Evolutionary conservation across 2,888 invertebrate genomes (phyloP).

Genomic region (Morpho deidamia): DNA sequence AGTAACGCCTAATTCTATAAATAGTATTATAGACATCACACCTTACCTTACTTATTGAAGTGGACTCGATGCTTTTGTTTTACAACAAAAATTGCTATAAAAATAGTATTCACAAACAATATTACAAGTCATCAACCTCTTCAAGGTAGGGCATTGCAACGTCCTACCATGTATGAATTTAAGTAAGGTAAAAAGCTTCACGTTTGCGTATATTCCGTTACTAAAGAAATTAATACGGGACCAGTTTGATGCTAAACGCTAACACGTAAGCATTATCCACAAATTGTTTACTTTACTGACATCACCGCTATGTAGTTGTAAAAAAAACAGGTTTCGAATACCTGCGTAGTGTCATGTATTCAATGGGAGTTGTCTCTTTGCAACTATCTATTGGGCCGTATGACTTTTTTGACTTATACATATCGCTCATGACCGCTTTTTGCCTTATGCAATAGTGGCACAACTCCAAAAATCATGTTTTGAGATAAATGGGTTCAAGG

Average conservation of each 20-base stretch:
- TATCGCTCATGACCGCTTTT: too few species aligned
- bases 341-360: conserved; percentile 31
- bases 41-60: too few species aligned
- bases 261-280: conserved; percentile 2
- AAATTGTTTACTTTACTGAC: conserved; percentile 52
- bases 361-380: conserved; percentile 23
- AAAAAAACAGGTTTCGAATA: conserved; percentile 45
- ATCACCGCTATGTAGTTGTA: conserved; percentile 42
- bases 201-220: background rate
- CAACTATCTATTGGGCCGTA: conserved; percentile 1
- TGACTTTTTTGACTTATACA: background rate
- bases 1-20: too few species aligned
- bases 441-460: too few species aligned
- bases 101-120: too few species aligned
- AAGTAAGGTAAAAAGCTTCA: background rate
- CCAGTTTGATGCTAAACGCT: background rate
- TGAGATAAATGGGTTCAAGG: too few species aligned
- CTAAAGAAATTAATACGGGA: background rate
- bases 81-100: too few species aligned
- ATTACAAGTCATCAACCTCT: too few species aligned
- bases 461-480: too few species aligned
- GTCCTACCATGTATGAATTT: background rate
- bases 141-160: background rate
- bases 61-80: too few species aligned
- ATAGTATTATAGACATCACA: too few species aligned